phyloP scores from a whole-genome alignment of 1,140 invertebrate species.

The Dendrolimus punctatus region DNA sequence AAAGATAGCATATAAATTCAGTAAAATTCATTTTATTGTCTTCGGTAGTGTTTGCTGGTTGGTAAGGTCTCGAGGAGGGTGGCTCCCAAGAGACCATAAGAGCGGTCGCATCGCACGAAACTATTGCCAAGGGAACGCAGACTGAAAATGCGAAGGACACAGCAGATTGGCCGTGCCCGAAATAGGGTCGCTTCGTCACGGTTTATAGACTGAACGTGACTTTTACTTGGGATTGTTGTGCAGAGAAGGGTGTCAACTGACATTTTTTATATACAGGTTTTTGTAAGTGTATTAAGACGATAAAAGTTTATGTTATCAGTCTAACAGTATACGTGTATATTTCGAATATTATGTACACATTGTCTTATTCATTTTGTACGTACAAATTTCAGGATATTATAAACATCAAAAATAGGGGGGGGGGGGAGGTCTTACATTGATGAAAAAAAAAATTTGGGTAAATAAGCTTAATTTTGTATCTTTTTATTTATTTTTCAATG shows the following conservation, averaged over 20 bases:
- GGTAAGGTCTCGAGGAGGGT: constrained; percentile 36
- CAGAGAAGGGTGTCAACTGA: not conserved
- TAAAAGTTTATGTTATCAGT: too few relatives aligned
- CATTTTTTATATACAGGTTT: too few relatives aligned
- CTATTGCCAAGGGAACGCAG: constrained; percentile 30
- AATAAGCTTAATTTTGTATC: too few relatives aligned
- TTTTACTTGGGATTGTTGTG: constrained; percentile 35
- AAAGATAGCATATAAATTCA: constrained; percentile 25
- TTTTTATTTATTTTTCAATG: too few relatives aligned
- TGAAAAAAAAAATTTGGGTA: too few relatives aligned
- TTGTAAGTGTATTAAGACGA: too few relatives aligned
- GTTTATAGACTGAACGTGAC: constrained; percentile 39
- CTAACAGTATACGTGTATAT: too few relatives aligned
- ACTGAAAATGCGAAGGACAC: constrained; percentile 48
- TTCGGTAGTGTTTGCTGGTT: constrained; percentile 39
- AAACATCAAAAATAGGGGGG: too few relatives aligned
- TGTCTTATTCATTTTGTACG: too few relatives aligned
- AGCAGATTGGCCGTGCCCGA: constrained; percentile 47
- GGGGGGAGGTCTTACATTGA: too few relatives aligned
- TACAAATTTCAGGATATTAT: too few relatives aligned
- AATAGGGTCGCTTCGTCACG: constrained; percentile 46
- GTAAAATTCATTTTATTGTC: constrained; percentile 37
- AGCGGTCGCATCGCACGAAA: constrained; percentile 43
- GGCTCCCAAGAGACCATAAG: constrained; percentile 38
- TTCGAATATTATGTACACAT: too few relatives aligned